phyloP scores from a whole-genome alignment of 1,140 invertebrate genomes.

The Drosophila prosaltans region DNA sequence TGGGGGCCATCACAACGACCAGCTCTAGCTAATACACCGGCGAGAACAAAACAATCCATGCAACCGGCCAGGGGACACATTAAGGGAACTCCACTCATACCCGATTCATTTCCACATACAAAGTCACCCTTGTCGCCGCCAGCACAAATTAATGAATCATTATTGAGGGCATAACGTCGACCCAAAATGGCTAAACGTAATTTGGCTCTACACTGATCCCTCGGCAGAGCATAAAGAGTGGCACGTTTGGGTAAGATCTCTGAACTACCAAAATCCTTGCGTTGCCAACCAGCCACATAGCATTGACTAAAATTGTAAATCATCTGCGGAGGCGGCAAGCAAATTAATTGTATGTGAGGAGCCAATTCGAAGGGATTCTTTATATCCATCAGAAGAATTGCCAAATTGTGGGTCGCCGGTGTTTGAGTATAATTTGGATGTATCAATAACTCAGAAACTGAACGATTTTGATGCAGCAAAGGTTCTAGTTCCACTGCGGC shows the following conservation, averaged over 20 bases:
- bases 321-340: conserved; percentile 46
- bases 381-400: conserved; percentile 39
- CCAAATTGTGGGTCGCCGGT: conserved; percentile 50
- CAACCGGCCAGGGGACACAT: conserved; percentile 53
- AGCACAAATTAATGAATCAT: conserved; percentile 55
- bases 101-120: conserved; percentile 44
- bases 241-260: conserved; percentile 48
- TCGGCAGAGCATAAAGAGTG: conserved; percentile 50
- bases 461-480: conserved; percentile 37
- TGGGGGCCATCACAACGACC: conserved; percentile 51
- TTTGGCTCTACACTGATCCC: conserved; percentile 57
- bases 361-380: conserved; percentile 32
- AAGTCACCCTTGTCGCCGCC: conserved; percentile 61
- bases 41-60: conserved; percentile 45
- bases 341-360: conserved; percentile 50
- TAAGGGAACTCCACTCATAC: conserved; percentile 41
- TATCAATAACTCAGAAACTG: conserved; percentile 38
- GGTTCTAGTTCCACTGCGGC: conserved; percentile 57
- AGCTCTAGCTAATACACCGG: conserved; percentile 53
- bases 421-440: conserved; percentile 57
- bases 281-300: conserved; percentile 58
- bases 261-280: conserved; percentile 30
- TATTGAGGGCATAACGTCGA: conserved; percentile 37
- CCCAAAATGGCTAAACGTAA: conserved; percentile 51
- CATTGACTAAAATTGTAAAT: conserved; percentile 61